phyloP scores from a whole-genome alignment of 2,888 invertebrate species.

The Drosophila gaucha region DNA sequence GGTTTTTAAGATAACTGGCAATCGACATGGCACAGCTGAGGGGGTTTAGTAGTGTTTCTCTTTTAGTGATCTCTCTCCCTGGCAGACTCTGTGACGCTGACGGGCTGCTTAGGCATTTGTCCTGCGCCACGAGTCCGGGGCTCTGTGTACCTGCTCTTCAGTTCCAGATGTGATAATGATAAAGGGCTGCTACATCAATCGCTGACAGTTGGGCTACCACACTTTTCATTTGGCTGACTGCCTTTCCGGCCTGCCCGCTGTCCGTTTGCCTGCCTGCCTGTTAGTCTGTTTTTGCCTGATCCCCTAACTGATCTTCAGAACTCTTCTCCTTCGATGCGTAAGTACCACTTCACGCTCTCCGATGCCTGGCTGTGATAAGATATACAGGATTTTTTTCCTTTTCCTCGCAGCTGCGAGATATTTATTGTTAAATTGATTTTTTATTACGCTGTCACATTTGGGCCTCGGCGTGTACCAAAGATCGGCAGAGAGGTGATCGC shows the following conservation, averaged over 20 bases:
- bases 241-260: constrained; percentile 21
- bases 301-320: constrained; percentile 38
- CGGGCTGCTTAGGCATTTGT: constrained; percentile 80
- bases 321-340: constrained; percentile 60
- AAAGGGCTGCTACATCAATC: constrained; percentile 81
- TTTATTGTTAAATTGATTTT: constrained; percentile 81
- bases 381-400: constrained; percentile 66
- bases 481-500: constrained; percentile 58
- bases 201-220: constrained; percentile 81
- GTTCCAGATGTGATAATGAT: constrained; percentile 78
- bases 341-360: constrained; percentile 78
- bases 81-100: constrained; percentile 77
- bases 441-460: constrained; percentile 81
- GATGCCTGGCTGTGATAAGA: constrained; percentile 74
- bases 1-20: constrained; percentile 79
- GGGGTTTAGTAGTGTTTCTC: constrained; percentile 7
- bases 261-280: constrained; percentile 7
- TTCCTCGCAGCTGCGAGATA: constrained; percentile 55
- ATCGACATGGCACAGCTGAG: constrained; percentile 62
- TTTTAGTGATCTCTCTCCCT: constrained; percentile 6
- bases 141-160: constrained; percentile 69
- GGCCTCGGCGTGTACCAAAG: constrained; percentile 21
- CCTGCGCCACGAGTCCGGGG: constrained; percentile 60
- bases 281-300: constrained; percentile 7
- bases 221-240: constrained; percentile 70